Percentiles rank a stretch among this genome's conserved stretches.
These are phyloP conservation scores for Liopterus haemorrhoidalis DNA, from an alignment of 2,888 invertebrate species.

Conservation along the genomic window DNA sequence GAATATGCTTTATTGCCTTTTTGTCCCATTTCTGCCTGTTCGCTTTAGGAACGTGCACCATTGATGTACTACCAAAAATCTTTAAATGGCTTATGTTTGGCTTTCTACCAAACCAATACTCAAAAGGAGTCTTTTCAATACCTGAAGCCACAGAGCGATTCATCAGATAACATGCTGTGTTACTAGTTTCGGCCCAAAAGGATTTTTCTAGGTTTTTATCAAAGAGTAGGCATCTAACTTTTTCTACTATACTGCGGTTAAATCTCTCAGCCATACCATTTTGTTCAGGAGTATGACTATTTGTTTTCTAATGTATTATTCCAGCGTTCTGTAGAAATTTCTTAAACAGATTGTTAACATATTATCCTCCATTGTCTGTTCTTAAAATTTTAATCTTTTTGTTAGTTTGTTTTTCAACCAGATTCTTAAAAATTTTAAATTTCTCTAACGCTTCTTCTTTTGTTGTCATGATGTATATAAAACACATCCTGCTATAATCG, in stretches of 20 bases:
- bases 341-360: constrained; percentile 22
- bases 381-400: constrained; percentile 33
- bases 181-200: constrained; percentile 27
- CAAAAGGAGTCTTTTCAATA: too few relatives aligned
- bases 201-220: constrained; percentile 21
- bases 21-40: too few relatives aligned
- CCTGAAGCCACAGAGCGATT: too few relatives aligned
- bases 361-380: constrained; percentile 33
- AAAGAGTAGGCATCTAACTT: constrained; percentile 26
- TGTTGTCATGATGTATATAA: constrained; percentile 34
- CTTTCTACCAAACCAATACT: too few relatives aligned
- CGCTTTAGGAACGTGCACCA: too few relatives aligned
- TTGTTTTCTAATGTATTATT: constrained; percentile 33
- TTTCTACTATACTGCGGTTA: constrained; percentile 30
- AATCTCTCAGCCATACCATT: constrained; percentile 33
- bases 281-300: constrained; percentile 34
- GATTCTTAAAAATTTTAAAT: constrained; percentile 33
- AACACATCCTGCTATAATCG: constrained; percentile 34
- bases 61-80: too few relatives aligned
- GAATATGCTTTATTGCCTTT: too few relatives aligned
- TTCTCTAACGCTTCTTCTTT: constrained; percentile 33
- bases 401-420: constrained; percentile 34
- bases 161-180: constrained; percentile 8
- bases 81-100: too few relatives aligned
- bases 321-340: constrained; percentile 25